A percentile compares a stretch with the other conserved stretches of the same genome.
phyloP scores from a whole-genome alignment of 2,113 vertebrate species.

The Thunnus maccoyii region DNA sequence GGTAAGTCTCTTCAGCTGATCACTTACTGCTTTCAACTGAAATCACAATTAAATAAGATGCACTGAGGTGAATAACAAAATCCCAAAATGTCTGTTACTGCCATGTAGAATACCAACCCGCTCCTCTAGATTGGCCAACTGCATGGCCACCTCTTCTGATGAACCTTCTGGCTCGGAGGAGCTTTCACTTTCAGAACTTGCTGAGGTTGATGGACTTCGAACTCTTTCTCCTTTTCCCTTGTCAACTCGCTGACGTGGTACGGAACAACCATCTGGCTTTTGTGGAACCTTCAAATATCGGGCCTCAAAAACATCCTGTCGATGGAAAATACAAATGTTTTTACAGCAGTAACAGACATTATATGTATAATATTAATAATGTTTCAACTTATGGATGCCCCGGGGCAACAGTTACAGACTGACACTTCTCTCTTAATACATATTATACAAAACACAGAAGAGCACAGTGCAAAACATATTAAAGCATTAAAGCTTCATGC shows the following conservation, averaged over 20 bases:
- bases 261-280: slow-evolving; percentile 66
- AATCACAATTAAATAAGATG: background rate
- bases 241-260: slow-evolving; percentile 35
- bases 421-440: no score
- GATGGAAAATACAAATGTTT: background rate
- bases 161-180: slow-evolving; percentile 84
- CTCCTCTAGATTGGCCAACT: slow-evolving; percentile 86
- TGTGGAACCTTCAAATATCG: slow-evolving; percentile 89
- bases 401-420: no score
- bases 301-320: slow-evolving; percentile 93
- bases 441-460: no score
- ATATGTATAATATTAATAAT: background rate
- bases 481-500: no score
- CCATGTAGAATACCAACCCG: slow-evolving; percentile 80
- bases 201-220: slow-evolving; percentile 68
- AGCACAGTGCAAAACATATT: no score
- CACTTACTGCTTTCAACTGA: slow-evolving; percentile 89
- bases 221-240: slow-evolving; percentile 22
- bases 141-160: slow-evolving; percentile 74
- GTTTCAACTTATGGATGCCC: background rate
- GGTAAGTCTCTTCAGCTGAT: slow-evolving; percentile 87
- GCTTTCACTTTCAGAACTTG: slow-evolving; percentile 80
- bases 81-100: background rate
- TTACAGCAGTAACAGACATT: background rate
- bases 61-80: background rate